Evolutionary conservation across 2,888 invertebrate species (phyloP).

Genomic region (Macaria liturata): DNA sequence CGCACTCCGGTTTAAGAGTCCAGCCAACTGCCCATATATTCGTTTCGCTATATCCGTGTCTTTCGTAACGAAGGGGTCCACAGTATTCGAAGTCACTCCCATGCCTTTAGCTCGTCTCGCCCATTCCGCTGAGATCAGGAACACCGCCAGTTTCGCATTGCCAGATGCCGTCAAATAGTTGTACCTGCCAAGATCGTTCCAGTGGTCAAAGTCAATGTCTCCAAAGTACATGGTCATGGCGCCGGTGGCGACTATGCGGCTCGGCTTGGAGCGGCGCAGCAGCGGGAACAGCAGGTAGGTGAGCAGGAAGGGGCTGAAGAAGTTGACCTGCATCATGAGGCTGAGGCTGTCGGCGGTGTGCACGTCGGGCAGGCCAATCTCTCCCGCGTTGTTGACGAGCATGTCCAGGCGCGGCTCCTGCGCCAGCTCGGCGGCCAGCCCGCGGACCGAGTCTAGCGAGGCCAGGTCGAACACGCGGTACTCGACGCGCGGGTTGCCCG

Average conservation of each 20-base stretch:
- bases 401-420: slow-evolving; percentile 81
- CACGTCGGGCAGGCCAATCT: slow-evolving; percentile 60
- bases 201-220: slow-evolving; percentile 62
- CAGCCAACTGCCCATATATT: slow-evolving; percentile 39
- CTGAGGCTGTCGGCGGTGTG: slow-evolving; percentile 86
- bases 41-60: slow-evolving; percentile 60
- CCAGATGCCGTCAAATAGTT: slow-evolving; percentile 51
- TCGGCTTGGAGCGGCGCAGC: slow-evolving; percentile 80
- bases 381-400: slow-evolving; percentile 86
- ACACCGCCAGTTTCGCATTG: slow-evolving; percentile 83
- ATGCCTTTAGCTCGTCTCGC: slow-evolving; percentile 77
- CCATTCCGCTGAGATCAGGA: slow-evolving; percentile 85
- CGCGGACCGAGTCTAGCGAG: slow-evolving; percentile 76
- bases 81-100: slow-evolving; percentile 86
- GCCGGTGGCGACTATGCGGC: slow-evolving; percentile 85
- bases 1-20: slow-evolving; percentile 44
- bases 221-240: slow-evolving; percentile 81
- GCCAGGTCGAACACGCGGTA: slow-evolving; percentile 79
- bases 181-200: slow-evolving; percentile 62
- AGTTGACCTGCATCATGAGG: slow-evolving; percentile 86
- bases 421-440: slow-evolving; percentile 84
- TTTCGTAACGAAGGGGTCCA: slow-evolving; percentile 76
- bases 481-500: slow-evolving; percentile 87
- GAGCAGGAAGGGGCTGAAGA: slow-evolving; percentile 88
- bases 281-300: slow-evolving; percentile 85